Base-by-base conservation (phyloP, 92 coral and sea anemone genomes). In the Actinernus sp. region DNA sequence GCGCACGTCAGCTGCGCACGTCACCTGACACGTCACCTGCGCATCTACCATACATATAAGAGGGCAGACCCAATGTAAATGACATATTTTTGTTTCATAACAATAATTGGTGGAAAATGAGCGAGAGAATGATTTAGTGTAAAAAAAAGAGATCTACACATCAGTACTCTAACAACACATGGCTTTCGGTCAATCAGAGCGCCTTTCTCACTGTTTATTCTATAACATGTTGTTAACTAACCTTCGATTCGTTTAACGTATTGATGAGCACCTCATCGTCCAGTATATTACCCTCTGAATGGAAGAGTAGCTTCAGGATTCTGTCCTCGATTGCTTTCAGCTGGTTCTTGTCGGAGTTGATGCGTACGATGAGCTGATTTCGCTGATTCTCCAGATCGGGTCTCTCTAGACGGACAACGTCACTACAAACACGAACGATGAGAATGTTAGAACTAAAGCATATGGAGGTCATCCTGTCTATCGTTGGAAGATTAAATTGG, bases 171-270 rank as follows among this genome's bases (percentile, higher is more conserved):
- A n/a, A n/a, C n/a, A n/a, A n/a, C n/a, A n/a, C n/a, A n/a, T n/a
- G n/a, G n/a, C n/a, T n/a, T n/a, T n/a, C n/a, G 41, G 14, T 36
- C 41, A 14, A 36, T 36, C 41, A 36, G 41, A 36, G 8, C 14
- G 41, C 41, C 41, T 14, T 36, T 7, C 41, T 36, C 41, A 14
- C 14, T n/a, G n/a, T n/a, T n/a, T n/a, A n/a, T n/a, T n/a, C n/a
- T n/a, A n/a, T n/a, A 19, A 19, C 55, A 46, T 26, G 21, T 26
- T 8, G 19, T 0, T 0, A 23, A 8, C 51, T 16, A 21, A 93
- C 98, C 98, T 94, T 94, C n/a, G 98, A 95, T 71, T 95, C 99
- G 43, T 95, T 95, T 30, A 95, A 73, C 3, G 99, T 95, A 65
- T 95, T 94, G 11, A 95, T 95, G 27, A 95, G 84, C 40, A 95